Conservation (phyloP, 2,113 vertebrate genomes). For the Calyptomena viridis region DNA sequence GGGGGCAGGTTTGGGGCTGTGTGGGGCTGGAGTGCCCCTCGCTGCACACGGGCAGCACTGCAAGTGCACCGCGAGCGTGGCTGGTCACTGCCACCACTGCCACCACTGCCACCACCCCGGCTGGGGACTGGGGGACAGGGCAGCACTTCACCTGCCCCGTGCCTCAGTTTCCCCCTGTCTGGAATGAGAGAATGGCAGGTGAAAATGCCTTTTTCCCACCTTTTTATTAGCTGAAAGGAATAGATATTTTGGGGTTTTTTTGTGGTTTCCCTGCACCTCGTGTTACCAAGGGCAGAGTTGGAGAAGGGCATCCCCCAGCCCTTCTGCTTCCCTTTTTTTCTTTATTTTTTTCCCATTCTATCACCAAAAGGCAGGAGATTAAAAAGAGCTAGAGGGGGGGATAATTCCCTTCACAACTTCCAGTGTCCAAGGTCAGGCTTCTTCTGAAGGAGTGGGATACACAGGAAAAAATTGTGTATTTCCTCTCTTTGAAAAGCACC, state of each 20-base stretch:
- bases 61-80: not conserved
- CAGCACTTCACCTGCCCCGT: not conserved
- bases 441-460: not conserved
- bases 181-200: not conserved
- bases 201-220: not conserved
- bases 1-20: not conserved
- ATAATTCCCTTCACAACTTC: not conserved
- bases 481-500: not conserved
- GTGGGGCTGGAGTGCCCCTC: constrained; percentile 36
- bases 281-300: not conserved
- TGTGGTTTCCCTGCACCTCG: accelerated
- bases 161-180: not conserved
- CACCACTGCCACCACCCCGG: not conserved
- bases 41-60: not conserved
- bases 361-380: not conserved
- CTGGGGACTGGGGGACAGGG: not conserved
- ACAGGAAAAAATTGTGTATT: not conserved
- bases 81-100: not conserved
- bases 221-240: not conserved
- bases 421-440: not conserved
- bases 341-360: not conserved
- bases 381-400: not conserved
- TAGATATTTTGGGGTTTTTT: not conserved
- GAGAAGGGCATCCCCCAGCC: not conserved
- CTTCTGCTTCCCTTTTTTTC: not conserved